These are phyloP conservation scores for Hirtodrosophila alboralis DNA, from an alignment of 2,888 invertebrate genomes.

Conservation along the genomic window DNA sequence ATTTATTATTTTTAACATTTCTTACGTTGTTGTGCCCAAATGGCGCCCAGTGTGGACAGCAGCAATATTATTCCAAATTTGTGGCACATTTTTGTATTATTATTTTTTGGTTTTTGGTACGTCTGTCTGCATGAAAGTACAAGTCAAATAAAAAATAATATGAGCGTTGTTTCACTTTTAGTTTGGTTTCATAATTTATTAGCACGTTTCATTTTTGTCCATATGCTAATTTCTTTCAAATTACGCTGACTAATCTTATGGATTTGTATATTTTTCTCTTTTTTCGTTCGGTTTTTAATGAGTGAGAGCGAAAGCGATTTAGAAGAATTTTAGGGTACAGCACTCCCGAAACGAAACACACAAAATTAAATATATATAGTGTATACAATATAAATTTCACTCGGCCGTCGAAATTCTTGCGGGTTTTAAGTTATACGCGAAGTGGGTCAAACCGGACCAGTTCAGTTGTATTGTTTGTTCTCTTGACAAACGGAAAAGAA, in stretches of 20 bases:
- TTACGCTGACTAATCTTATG: slow-evolving; percentile 13
- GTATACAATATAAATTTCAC: slow-evolving; percentile 58
- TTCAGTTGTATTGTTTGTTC: slow-evolving; percentile 48
- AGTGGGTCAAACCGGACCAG: slow-evolving; percentile 61
- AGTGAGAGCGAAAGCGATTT: slow-evolving; percentile 69
- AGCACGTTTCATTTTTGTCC: slow-evolving; percentile 52
- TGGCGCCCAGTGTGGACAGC: slow-evolving; percentile 52
- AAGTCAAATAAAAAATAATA: slow-evolving; percentile 61
- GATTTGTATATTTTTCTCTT: too few relatives aligned
- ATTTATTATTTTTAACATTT: slow-evolving; percentile 30
- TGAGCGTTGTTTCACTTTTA: slow-evolving; percentile 61
- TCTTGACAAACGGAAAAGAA: slow-evolving; percentile 32
- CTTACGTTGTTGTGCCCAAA: slow-evolving; percentile 78
- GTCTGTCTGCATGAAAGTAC: slow-evolving; percentile 74
- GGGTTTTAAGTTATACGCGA: slow-evolving; percentile 27
- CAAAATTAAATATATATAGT: slow-evolving; percentile 36
- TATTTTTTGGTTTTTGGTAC: slow-evolving; percentile 29
- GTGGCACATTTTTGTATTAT: slow-evolving; percentile 69
- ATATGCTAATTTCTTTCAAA: slow-evolving; percentile 59
- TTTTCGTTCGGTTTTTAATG: too few relatives aligned
- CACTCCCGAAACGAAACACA: slow-evolving; percentile 12
- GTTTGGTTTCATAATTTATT: slow-evolving; percentile 72
- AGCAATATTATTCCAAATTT: slow-evolving; percentile 66
- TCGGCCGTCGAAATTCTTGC: slow-evolving; percentile 55
- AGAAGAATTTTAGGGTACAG: slow-evolving; percentile 18